Conservation (phyloP, 2,888 invertebrate species). For the Candidula unifasciata region DNA sequence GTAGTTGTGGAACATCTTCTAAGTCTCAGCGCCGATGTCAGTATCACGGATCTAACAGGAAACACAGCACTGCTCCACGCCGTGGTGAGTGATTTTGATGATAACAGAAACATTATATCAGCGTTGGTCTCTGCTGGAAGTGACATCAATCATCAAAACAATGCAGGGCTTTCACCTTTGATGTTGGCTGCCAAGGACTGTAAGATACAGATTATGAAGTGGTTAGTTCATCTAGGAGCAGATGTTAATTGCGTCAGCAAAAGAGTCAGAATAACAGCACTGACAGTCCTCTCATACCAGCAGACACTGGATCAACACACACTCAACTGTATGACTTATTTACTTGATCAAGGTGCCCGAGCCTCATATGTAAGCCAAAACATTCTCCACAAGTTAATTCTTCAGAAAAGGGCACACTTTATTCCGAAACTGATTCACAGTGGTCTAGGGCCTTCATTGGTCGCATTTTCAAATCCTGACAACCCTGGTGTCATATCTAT, state of each 20-base stretch:
- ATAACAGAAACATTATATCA: background rate
- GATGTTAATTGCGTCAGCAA: constrained; percentile 26
- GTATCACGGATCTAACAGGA: background rate
- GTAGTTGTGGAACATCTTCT: background rate
- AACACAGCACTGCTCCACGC: constrained; percentile 5
- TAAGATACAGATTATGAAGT: background rate
- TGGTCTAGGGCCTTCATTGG: background rate
- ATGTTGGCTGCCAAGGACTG: constrained; percentile 2
- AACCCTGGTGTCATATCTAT: background rate
- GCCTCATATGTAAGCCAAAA: background rate
- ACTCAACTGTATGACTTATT: no score
- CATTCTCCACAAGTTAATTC: background rate
- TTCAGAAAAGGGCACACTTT: background rate
- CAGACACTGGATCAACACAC: no score
- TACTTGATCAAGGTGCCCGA: background rate
- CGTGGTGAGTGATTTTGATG: background rate
- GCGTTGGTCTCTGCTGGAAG: background rate
- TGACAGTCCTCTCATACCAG: background rate
- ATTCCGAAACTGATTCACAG: background rate
- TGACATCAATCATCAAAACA: constrained; percentile 15
- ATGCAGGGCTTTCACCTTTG: constrained; percentile 1
- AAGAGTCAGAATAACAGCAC: background rate
- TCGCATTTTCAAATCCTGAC: background rate
- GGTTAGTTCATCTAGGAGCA: constrained; percentile 6
- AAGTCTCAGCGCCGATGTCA: background rate